phyloP scores from a whole-genome alignment of 2,888 invertebrate genomes.

The Drosophila putrida region DNA sequence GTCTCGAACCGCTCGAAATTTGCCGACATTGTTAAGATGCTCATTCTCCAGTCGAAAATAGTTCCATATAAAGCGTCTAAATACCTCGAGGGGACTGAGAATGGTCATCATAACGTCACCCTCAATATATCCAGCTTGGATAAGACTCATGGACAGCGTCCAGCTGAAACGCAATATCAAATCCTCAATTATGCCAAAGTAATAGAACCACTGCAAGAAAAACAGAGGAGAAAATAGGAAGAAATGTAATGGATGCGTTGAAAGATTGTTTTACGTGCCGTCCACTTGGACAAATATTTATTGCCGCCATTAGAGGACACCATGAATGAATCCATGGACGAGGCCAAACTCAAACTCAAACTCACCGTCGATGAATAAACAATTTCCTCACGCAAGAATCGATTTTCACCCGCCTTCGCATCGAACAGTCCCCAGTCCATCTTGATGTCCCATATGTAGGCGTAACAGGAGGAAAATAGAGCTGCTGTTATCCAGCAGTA shows the following conservation, averaged over 20 bases:
- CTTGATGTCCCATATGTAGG: conserved; percentile 94
- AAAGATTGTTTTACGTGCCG: conserved; percentile 63
- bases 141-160: conserved; percentile 90
- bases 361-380: conserved; percentile 91
- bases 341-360: neutral
- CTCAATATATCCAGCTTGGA: conserved; percentile 88
- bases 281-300: conserved; percentile 68
- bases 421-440: conserved; percentile 96
- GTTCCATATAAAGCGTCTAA: conserved; percentile 94
- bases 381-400: conserved; percentile 91
- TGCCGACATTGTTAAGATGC: conserved; percentile 95
- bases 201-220: conserved; percentile 89
- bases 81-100: conserved; percentile 89
- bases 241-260: conserved; percentile 55
- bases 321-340: neutral
- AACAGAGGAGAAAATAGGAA: neutral
- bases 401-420: conserved; percentile 91
- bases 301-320: conserved; percentile 59
- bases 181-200: conserved; percentile 93
- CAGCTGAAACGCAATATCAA: conserved; percentile 92
- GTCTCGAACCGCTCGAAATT: conserved; percentile 94
- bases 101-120: conserved; percentile 89
- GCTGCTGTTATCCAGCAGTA: conserved; percentile 90
- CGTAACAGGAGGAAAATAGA: conserved; percentile 91
- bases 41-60: conserved; percentile 96